Conservation (phyloP, 2,113 vertebrate genomes). For the Gracilinanus agilis region DNA sequence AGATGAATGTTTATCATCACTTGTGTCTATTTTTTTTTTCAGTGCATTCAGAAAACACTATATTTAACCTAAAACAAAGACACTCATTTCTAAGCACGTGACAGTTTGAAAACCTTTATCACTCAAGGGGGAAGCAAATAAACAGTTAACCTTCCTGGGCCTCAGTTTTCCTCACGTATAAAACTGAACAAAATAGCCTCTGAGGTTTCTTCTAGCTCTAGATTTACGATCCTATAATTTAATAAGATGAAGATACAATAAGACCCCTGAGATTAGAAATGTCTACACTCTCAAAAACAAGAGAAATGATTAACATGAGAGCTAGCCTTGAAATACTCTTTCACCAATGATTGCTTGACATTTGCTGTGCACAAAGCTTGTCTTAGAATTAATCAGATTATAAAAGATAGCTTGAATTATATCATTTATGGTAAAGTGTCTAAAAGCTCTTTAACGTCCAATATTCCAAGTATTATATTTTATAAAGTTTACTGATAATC, state of each 20-base stretch:
- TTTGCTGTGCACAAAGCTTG: not conserved
- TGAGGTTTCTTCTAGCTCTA: not conserved
- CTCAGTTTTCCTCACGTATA: not conserved
- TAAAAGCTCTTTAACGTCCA: not conserved
- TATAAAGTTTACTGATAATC: no score
- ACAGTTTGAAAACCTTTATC: not conserved
- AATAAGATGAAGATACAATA: not conserved
- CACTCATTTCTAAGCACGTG: not conserved
- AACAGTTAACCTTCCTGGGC: not conserved
- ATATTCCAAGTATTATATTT: no score
- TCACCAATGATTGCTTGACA: not conserved
- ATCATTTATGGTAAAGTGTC: not conserved
- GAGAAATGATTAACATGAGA: not conserved
- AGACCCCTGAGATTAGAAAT: accelerated
- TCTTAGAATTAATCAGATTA: not conserved
- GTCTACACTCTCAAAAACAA: accelerated
- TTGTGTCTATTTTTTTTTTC: not conserved
- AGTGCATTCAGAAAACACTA: not conserved
- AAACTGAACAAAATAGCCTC: not conserved
- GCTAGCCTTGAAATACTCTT: not conserved
- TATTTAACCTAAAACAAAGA: no score
- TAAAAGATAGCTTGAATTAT: not conserved
- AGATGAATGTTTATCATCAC: not conserved
- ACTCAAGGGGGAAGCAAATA: not conserved
- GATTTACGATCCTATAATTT: not conserved